Evolutionary conservation across 2,888 invertebrate genomes (phyloP), one percentile per base, ranked within the genome.

Genomic region (Leucoptera coffeella): DNA sequence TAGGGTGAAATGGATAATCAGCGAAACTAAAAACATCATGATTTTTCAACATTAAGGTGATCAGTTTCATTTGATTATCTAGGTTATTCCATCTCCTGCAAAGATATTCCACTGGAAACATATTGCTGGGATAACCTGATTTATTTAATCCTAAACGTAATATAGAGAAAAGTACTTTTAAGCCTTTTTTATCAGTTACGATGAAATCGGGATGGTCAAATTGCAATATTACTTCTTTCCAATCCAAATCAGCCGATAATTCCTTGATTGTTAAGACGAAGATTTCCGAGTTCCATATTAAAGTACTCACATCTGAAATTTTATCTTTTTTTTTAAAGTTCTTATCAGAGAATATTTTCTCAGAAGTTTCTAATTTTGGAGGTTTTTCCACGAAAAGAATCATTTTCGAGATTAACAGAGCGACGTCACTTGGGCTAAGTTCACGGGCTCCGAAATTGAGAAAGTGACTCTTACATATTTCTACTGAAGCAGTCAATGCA

Each of bases 21-120:
- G 90, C 87, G 50, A 99, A 88, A 46, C 90, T 90, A 57, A 97
- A 94, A 36, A 97, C 78, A 49, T 97, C 97, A 0, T 91, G 82
- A 58, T 88, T 81, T 50, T 92, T 92, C 14, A 97, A 60, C 36
- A 94, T 85, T 38, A 85, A 83, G 33, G 85, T 80, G 21, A 96
- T 76, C 37, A 95, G 75, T 33, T 91, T 92, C 51, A 95, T 79
- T 67, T 89, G 95, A 23, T 93, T 91, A 49, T 96, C 94, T 12
- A 87, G 75, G 58, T 94, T 91, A 31, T 85, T 85, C 97, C 97
- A 99, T 34, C 84, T 80, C 23, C 89, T 79, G 56, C 92, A 96
- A 35, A 94, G 74, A 38, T 85, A 79, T 48, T 94, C 92, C 12
- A 94, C 82, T 1, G 96, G 96, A 43, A 91, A 90, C 39, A 76